phyloP scores from a whole-genome alignment of 2,888 invertebrate species.

The Oxyteleia sp. region DNA sequence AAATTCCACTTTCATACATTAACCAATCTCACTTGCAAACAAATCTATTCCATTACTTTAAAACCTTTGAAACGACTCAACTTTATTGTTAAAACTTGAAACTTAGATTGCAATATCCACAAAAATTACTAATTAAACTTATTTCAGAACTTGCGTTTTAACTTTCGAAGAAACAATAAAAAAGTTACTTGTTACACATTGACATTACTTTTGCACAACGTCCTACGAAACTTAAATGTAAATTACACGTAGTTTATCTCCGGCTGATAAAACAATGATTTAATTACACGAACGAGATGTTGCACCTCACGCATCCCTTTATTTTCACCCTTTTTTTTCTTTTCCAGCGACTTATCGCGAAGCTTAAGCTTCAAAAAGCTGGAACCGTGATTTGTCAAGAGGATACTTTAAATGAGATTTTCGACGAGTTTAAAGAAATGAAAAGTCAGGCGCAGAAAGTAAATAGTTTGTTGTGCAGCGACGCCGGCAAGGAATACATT shows the following conservation, averaged over 20 bases:
- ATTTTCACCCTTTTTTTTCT: slow-evolving; percentile 23
- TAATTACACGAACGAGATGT: slow-evolving; percentile 21
- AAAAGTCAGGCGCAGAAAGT: slow-evolving; percentile 69
- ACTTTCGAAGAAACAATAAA: too few relatives aligned
- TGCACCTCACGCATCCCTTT: slow-evolving; percentile 3
- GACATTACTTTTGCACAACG: too few relatives aligned
- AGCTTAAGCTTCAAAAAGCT: slow-evolving; percentile 52
- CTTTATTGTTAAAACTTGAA: too few relatives aligned
- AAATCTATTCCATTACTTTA: too few relatives aligned
- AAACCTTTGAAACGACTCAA: too few relatives aligned
- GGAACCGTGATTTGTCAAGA: slow-evolving; percentile 79
- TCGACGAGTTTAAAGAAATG: slow-evolving; percentile 75
- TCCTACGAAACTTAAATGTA: not conserved
- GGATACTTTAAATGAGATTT: slow-evolving; percentile 78
- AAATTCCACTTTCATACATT: too few relatives aligned
- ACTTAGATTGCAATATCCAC: not conserved
- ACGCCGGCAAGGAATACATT: slow-evolving; percentile 79
- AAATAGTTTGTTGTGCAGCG: slow-evolving; percentile 78
- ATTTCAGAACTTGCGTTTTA: too few relatives aligned
- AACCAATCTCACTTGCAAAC: too few relatives aligned
- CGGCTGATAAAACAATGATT: not conserved
- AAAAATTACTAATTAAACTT: too few relatives aligned
- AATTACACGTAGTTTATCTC: not conserved
- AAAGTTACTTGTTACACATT: too few relatives aligned
- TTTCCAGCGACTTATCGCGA: slow-evolving; percentile 77